Evolutionary conservation across 2,113 vertebrate genomes (phyloP), one percentile per base, ranked within the genome.

Genomic region (Tyto alba): DNA sequence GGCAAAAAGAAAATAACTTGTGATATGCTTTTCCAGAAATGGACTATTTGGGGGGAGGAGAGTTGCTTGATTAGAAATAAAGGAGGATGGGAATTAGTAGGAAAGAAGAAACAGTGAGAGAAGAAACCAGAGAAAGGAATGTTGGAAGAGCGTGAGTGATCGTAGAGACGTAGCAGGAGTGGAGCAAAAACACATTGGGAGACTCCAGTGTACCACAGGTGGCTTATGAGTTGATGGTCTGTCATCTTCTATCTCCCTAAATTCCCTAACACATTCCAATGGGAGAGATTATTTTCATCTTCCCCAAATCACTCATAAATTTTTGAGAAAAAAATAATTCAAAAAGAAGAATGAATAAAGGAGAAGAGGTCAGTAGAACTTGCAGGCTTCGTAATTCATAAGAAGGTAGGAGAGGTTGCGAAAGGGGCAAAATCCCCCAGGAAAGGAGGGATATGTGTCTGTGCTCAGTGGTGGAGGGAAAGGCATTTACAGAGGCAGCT

Each of bases 141-240:
- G 19, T 52, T 57, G 47, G 27, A 93, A 73, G 52, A 82, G 47
- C 2, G 0, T 32, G 55, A 57, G 59, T 38, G 66, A 55, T 36
- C 2, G 0, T 10, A 55, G 32, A 48, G 32, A 32, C 0, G 2
- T 13, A 55, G 29, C 43, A 30, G 23, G 22, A 19, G n/a, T 60
- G 63, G 57, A 81, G 48, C 29, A 67, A 29, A 40, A 13, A 47
- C 18, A 11, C 6, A 8, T 26, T 52, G 40, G 36, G 59, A 43
- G 26, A 47, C 18, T 14, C 53, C 34, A 38, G 47, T 17, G 34
- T 47, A 16, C 22, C n/a, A 66, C 34, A 11, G 8, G 43, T 52
- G 79, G 25, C 23, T 90, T 48, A 17, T 36, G 76, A 34, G 62
- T 64, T 87, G 60, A 67, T 43, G 23, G 41, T 82, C 38, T 88